These are phyloP conservation scores for Acronicta leporina DNA, from an alignment of 2,888 invertebrate species.

Conservation along the genomic window DNA sequence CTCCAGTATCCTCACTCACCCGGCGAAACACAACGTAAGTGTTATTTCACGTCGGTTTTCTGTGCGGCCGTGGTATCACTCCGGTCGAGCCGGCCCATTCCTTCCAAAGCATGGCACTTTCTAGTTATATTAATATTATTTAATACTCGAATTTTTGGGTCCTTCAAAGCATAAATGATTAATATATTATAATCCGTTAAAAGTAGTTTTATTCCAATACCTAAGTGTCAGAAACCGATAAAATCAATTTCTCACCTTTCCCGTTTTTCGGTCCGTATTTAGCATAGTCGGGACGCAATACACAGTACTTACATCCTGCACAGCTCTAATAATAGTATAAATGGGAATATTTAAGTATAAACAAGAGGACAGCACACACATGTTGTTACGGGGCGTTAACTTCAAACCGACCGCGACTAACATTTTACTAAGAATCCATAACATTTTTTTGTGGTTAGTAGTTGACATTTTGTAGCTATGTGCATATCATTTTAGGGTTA, in stretches of 20 bases:
- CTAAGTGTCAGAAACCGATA: conserved; percentile 18
- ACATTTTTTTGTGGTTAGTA: conserved; percentile 41
- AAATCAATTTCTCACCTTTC: conserved; percentile 43
- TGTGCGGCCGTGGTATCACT: no score
- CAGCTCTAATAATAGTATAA: conserved; percentile 57
- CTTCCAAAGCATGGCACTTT: no score
- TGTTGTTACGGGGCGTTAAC: conserved; percentile 56
- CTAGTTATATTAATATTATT: no score
- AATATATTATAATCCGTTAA: no score
- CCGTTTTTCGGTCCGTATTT: conserved; percentile 42
- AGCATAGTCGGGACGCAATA: conserved; percentile 48
- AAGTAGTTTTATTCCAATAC: no score
- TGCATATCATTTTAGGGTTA: conserved; percentile 37
- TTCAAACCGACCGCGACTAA: conserved; percentile 60
- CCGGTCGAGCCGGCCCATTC: no score
- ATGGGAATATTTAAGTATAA: conserved; percentile 56
- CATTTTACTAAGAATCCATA: conserved; percentile 55
- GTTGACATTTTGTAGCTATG: conserved; percentile 33
- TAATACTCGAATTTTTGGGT: no score
- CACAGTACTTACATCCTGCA: conserved; percentile 52
- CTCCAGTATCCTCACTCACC: no score
- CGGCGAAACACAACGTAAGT: no score
- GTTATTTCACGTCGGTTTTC: no score
- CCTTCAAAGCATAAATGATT: no score
- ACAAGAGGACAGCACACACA: conserved; percentile 57